A percentile compares a stretch with the other conserved stretches of the same genome.
Conservation (phyloP, 2,797 vertebrate genomes). For the Helostoma temminkii region DNA sequence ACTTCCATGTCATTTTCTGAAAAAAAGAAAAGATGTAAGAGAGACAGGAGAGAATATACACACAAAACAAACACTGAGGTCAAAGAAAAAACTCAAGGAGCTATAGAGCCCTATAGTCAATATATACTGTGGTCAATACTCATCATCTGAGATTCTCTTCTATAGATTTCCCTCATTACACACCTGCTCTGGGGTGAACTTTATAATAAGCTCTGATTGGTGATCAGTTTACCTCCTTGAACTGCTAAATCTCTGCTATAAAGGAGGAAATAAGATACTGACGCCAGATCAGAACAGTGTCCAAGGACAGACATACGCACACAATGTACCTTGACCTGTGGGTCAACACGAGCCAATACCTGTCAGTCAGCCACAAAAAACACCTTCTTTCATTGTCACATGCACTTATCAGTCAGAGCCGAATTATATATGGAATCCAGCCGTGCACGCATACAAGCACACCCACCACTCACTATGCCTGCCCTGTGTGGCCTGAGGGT, state of each 20-base stretch:
- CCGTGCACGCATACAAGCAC: conserved; percentile 10
- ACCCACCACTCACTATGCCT: neutral
- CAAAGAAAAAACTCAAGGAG: conserved; percentile 16
- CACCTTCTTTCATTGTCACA: conserved; percentile 37
- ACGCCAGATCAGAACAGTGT: conserved; percentile 52
- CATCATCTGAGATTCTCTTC: conserved; percentile 65
- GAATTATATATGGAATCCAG: conserved; percentile 28
- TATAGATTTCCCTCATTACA: conserved; percentile 59
- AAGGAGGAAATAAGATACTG: conserved; percentile 60
- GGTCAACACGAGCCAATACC: conserved; percentile 35
- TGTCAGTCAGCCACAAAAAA: conserved; percentile 48
- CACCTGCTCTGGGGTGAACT: conserved; percentile 68
- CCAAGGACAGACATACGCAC: conserved; percentile 56
- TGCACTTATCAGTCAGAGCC: conserved; percentile 55
- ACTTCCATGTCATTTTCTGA: conserved; percentile 99
- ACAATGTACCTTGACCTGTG: conserved; percentile 44
- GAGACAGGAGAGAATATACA: conserved; percentile 1
- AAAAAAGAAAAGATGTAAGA: conserved; percentile 14
- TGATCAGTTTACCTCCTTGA: conserved; percentile 70
- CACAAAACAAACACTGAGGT: conserved; percentile 31
- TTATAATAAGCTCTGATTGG: conserved; percentile 49
- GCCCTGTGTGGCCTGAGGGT: conserved; percentile 54
- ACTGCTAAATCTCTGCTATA: conserved; percentile 53
- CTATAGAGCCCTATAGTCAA: conserved; percentile 56
- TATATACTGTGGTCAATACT: conserved; percentile 71